phyloP scores from a whole-genome alignment of 2,113 vertebrate species.

The Capreolus pygargus region DNA sequence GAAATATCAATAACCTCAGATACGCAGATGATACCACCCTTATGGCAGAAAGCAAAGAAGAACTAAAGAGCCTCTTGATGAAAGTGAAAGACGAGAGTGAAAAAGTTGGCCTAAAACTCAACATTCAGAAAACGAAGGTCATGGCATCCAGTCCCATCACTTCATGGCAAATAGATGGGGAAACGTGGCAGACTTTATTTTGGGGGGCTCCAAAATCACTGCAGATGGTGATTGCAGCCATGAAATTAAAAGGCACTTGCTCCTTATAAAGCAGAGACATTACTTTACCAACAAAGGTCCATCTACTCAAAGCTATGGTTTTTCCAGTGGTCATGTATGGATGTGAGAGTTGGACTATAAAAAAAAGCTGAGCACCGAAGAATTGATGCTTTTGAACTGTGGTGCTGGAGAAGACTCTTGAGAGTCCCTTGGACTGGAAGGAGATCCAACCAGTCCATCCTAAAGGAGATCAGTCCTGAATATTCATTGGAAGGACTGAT shows the following conservation, averaged over 20 bases:
- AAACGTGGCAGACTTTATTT: background rate
- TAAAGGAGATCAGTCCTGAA: background rate
- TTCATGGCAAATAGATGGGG: background rate
- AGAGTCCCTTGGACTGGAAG: background rate
- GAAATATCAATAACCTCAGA: background rate
- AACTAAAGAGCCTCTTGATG: background rate
- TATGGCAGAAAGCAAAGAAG: background rate
- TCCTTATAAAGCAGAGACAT: background rate
- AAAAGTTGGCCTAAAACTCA: background rate
- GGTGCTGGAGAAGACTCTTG: background rate
- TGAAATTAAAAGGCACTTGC: background rate
- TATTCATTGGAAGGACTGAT: background rate
- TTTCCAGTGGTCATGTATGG: background rate
- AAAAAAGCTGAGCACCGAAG: rapidly evolving
- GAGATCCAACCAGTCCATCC: background rate
- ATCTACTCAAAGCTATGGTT: background rate
- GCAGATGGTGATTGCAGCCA: background rate
- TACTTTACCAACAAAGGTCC: background rate
- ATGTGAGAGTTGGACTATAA: background rate
- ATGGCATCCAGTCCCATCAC: background rate
- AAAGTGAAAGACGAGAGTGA: background rate
- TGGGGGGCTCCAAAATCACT: background rate
- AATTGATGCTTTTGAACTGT: background rate
- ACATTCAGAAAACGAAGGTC: background rate
- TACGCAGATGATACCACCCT: background rate